A percentile compares a stretch with the other conserved stretches of the same genome.
These are phyloP conservation scores for Portunus trituberculatus DNA, from an alignment of 1,140 invertebrate species.

Conservation along the genomic window DNA sequence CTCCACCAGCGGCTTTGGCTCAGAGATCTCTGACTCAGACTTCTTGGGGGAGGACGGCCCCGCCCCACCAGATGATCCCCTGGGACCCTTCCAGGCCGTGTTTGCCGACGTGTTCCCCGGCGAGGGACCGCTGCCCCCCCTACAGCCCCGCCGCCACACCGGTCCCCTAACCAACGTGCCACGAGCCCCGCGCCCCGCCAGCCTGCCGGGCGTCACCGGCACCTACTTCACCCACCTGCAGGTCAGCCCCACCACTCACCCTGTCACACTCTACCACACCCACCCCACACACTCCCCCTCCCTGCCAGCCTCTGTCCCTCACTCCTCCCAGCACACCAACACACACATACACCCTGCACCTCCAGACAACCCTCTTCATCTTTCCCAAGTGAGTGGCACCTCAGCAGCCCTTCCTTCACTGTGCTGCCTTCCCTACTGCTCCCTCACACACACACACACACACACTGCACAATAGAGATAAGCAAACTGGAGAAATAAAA, in stretches of 20 bases:
- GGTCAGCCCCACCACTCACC: conserved; percentile 28
- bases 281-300: too few relatives aligned
- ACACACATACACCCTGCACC: not conserved
- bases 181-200: conserved; percentile 73
- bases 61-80: conserved; percentile 73
- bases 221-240: conserved; percentile 75
- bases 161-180: not conserved
- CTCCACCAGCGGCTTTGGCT: conserved; percentile 80
- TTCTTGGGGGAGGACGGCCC: conserved; percentile 76
- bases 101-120: conserved; percentile 77
- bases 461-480: too few relatives aligned
- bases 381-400: too few relatives aligned
- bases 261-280: too few relatives aligned
- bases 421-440: too few relatives aligned
- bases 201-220: conserved; percentile 75
- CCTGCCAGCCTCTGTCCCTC: too few relatives aligned
- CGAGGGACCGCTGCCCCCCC: conserved; percentile 36
- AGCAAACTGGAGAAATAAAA: too few relatives aligned
- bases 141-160: not conserved
- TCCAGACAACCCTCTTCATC: too few relatives aligned
- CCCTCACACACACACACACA: not conserved
- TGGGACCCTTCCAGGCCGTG: conserved; percentile 76
- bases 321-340: not conserved
- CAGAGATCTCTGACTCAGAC: conserved; percentile 80
- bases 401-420: too few relatives aligned